Evolutionary conservation across 2,113 vertebrate genomes (phyloP), one percentile per base, ranked within the genome.

Genomic region (Excalfactoria chinensis): DNA sequence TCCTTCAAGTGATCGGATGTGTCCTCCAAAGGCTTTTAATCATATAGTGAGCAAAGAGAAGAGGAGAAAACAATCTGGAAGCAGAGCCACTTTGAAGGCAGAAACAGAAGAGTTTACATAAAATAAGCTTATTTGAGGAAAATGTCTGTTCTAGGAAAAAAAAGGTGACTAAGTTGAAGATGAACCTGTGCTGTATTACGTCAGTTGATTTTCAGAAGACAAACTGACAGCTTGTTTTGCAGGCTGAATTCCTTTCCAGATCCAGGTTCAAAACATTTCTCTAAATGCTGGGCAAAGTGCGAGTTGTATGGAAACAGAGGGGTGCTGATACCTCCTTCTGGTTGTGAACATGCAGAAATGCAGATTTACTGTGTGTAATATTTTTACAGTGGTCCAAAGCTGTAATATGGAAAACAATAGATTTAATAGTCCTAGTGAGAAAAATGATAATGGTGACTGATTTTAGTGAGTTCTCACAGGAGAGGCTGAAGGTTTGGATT

Each of bases 381-480:
- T 40, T 66, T 88, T 66, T 89, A 19, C 34, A 78, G 11, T 53
- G 8, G 20, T 87, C 44, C 30, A 60, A 84, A 89, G 20, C 18
- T 77, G 43, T 34, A 13, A 32, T 67, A 44, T 3, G 43, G 53
- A 80, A 89, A 93, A 68, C 40, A 79, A 46, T 62, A 10, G 10
- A 70, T 60, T 87, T 89, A 67, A 85, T 89, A 71, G 77, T 85
- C 82, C 20, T 67, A 92, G 82, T 64, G 41, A 95, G 84, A 83
- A 82, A 93, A 87, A 10, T 26, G 21, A 67, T 30, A 64, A 83
- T 93, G 56, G 74, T 70, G 85, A 34, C 55, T 73, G 51, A 63
- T 70, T 93, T 94, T 74, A 87, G 85, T 87, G 46, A 51, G 11
- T 55, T 66, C 19, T 76, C 92, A 46, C 4, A 90, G 63, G 34